Evolutionary conservation across 2,113 vertebrate genomes (phyloP).

Genomic region (Rhombomys opimus): DNA sequence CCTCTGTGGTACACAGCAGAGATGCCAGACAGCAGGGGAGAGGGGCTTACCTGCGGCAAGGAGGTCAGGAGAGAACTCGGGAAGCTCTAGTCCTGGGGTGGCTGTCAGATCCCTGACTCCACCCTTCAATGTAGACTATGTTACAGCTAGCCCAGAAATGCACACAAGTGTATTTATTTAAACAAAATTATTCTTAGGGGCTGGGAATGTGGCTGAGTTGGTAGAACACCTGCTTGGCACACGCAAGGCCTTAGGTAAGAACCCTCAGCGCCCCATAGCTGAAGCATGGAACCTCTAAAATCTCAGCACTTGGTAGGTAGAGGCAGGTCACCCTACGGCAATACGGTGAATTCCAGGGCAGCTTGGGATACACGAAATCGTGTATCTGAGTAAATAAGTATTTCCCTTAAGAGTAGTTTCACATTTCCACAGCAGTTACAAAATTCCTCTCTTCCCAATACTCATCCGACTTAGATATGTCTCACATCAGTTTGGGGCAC

Average conservation of each 20-base stretch:
- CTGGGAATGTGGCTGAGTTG: neutral
- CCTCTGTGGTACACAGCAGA: neutral
- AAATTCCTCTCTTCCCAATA: neutral
- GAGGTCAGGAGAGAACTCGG: neutral
- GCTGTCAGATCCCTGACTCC: neutral
- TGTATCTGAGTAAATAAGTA: neutral
- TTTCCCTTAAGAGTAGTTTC: neutral
- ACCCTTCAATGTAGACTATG: neutral
- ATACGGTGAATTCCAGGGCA: neutral
- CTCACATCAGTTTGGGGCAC: neutral
- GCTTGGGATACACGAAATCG: neutral
- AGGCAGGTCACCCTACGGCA: neutral
- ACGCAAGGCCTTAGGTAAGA: neutral
- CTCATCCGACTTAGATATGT: neutral
- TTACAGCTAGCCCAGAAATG: neutral
- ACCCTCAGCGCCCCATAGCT: too few relatives aligned
- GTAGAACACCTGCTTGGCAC: neutral
- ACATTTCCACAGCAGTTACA: neutral
- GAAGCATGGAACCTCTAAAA: too few relatives aligned
- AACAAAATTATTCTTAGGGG: neutral
- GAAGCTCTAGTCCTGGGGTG: neutral
- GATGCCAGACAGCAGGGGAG: neutral
- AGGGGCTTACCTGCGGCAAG: neutral
- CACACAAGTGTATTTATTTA: neutral
- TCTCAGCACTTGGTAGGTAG: neutral